Conservation (phyloP, 2,888 invertebrate species). For the Agelastica alni region DNA sequence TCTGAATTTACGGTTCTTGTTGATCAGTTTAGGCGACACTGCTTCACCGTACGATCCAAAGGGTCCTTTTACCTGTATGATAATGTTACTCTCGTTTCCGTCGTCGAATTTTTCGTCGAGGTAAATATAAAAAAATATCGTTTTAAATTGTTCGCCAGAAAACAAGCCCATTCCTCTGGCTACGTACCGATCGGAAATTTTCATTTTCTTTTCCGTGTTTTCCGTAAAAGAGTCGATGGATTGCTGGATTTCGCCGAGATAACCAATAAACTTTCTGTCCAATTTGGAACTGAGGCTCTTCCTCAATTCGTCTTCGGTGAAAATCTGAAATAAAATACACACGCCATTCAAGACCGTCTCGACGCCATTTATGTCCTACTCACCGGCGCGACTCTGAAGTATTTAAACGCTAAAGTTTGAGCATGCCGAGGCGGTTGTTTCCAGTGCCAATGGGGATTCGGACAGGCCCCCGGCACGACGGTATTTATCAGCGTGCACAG, state of each 20-base stretch:
- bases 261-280: constrained; percentile 63
- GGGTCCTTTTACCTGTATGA: constrained; percentile 51
- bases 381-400: constrained; percentile 65
- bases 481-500: constrained; percentile 64
- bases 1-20: constrained; percentile 8
- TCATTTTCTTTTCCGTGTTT: constrained; percentile 30
- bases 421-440: constrained; percentile 61
- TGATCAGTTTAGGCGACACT: constrained; percentile 37
- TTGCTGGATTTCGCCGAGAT: constrained; percentile 59
- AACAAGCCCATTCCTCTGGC: constrained; percentile 66
- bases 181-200: constrained; percentile 58
- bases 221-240: constrained; percentile 42
- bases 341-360: no score
- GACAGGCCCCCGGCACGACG: constrained; percentile 65
- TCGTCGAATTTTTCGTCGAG: constrained; percentile 36
- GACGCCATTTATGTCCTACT: no score
- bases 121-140: constrained; percentile 64
- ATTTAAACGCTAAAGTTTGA: constrained; percentile 64
- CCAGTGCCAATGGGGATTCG: constrained; percentile 59
- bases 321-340: constrained; percentile 63
- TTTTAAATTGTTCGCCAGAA: constrained; percentile 62
- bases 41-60: constrained; percentile 47
- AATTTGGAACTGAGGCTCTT: constrained; percentile 59
- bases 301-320: constrained; percentile 62
- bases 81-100: constrained; percentile 37